Percentiles rank a stretch among this genome's conserved stretches.
phyloP scores from a whole-genome alignment of 2,113 vertebrate genomes.

The Zosterops pallidus region DNA sequence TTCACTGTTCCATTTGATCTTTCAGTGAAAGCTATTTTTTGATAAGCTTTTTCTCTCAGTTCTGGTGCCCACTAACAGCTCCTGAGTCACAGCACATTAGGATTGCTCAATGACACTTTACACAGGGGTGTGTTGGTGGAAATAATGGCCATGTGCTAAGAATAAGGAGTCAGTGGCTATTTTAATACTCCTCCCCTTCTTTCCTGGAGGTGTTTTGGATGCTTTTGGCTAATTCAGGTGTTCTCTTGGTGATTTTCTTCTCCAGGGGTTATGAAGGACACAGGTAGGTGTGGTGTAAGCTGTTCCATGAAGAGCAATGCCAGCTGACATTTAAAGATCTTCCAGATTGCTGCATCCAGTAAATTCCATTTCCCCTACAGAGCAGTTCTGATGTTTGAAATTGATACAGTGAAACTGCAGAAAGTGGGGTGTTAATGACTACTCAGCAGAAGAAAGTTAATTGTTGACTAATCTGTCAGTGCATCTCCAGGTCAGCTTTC shows the following conservation, averaged over 20 bases:
- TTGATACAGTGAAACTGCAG: not conserved
- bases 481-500: not conserved
- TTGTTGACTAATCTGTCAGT: not conserved
- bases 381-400: not conserved
- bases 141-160: not conserved
- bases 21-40: not conserved
- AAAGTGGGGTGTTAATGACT: not conserved
- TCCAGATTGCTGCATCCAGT: not conserved
- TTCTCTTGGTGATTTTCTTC: not conserved
- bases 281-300: not conserved
- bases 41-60: not conserved
- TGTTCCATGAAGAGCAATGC: not conserved
- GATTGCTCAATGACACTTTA: not conserved
- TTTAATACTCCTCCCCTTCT: not conserved
- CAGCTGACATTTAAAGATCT: not conserved
- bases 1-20: not conserved
- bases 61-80: not conserved
- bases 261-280: not conserved
- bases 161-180: not conserved
- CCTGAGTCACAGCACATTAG: not conserved
- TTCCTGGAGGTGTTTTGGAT: not conserved
- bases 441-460: not conserved
- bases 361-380: not conserved
- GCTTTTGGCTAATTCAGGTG: not conserved
- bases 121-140: not conserved